phyloP scores from a whole-genome alignment of 2,888 invertebrate species.

The Aphodius sticticus region DNA sequence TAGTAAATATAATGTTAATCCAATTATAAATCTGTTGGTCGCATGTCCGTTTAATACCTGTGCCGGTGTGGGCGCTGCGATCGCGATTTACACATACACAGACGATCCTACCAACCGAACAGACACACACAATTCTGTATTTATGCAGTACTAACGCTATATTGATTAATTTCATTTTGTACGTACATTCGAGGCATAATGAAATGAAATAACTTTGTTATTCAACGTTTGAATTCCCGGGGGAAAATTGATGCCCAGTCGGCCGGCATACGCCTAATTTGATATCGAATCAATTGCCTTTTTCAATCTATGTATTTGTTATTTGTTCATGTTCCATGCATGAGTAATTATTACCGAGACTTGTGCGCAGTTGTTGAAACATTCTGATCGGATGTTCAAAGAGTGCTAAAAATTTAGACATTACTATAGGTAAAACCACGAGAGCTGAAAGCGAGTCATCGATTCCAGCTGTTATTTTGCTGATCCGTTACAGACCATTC shows the following conservation, averaged over 20 bases:
- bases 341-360: background rate
- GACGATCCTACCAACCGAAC: conserved; percentile 8
- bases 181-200: background rate
- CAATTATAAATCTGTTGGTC: conserved; percentile 33
- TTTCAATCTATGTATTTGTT: background rate
- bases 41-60: conserved; percentile 35
- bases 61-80: conserved; percentile 7
- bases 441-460: no score
- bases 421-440: no score
- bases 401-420: no score
- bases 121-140: background rate
- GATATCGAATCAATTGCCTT: background rate
- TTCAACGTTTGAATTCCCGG: background rate
- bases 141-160: background rate
- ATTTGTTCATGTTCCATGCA: background rate
- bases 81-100: conserved; percentile 11
- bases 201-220: conserved; percentile 4
- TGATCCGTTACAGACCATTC: no score
- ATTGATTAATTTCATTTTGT: conserved; percentile 4
- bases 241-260: background rate
- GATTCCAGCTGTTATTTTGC: no score
- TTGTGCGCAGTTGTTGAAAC: no score
- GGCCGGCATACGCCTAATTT: background rate
- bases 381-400: no score
- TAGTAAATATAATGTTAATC: conserved; percentile 37